phyloP scores from a whole-genome alignment of 92 coral and sea anemone genomes.

The Metridium senile region DNA sequence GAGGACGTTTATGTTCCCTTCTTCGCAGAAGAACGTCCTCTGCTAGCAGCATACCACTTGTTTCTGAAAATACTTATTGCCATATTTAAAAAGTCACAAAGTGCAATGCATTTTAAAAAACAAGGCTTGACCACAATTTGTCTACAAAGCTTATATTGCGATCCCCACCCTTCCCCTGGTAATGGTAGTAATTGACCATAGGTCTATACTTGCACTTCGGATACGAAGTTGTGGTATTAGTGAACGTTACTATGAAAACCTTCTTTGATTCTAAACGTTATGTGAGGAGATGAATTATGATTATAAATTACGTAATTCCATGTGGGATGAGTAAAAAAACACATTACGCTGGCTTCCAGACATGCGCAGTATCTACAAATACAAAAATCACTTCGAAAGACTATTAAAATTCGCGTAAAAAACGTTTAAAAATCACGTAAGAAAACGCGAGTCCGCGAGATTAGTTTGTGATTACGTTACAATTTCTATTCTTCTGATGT shows the following conservation, averaged over 20 bases:
- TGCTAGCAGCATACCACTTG: too few species aligned
- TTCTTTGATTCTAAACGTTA: conserved; percentile 7
- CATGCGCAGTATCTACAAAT: conserved; percentile 8
- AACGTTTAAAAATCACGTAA: not conserved
- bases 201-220: conserved; percentile 86
- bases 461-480: not conserved
- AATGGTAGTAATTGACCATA: conserved; percentile 56
- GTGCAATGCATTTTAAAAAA: too few species aligned
- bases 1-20: too few species aligned
- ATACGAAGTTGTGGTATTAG: conserved; percentile 78
- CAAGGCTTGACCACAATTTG: too few species aligned
- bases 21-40: too few species aligned
- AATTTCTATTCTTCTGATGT: not conserved
- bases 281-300: not conserved
- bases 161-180: conserved; percentile 19
- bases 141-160: not conserved
- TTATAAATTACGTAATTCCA: not conserved
- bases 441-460: too few species aligned
- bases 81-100: too few species aligned
- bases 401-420: not conserved
- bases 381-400: not conserved
- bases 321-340: conserved; percentile 2
- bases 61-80: too few species aligned
- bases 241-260: conserved; percentile 1
- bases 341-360: not conserved